A percentile compares a stretch with the other conserved stretches of the same genome.
These are phyloP conservation scores for Glyptemys insculpta DNA, from an alignment of 2,797 vertebrate species.

Conservation along the genomic window DNA sequence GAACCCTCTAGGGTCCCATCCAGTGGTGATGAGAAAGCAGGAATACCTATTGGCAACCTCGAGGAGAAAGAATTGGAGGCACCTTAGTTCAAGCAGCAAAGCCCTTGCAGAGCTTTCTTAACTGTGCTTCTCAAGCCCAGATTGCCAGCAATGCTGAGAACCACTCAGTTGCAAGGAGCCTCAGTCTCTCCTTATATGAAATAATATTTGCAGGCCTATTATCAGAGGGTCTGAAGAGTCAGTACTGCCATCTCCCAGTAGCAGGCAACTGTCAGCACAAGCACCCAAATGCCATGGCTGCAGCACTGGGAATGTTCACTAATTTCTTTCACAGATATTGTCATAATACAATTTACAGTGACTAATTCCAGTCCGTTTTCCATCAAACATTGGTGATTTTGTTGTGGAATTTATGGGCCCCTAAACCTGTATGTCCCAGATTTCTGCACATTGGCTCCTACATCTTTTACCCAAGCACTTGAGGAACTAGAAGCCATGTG, in stretches of 20 bases:
- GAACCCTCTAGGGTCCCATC: neutral
- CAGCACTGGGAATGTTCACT: neutral
- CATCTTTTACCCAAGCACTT: neutral
- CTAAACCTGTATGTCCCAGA: neutral
- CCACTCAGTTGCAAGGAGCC: neutral
- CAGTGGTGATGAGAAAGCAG: neutral
- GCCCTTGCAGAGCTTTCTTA: neutral
- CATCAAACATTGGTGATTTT: neutral
- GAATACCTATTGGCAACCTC: neutral
- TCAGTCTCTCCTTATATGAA: neutral
- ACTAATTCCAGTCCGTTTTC: neutral
- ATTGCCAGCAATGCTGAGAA: neutral
- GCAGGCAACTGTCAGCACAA: neutral
- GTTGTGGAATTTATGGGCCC: neutral
- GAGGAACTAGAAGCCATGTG: neutral
- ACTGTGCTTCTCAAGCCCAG: neutral
- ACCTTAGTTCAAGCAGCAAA: neutral
- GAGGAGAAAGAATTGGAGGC: neutral
- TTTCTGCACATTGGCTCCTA: rapidly evolving
- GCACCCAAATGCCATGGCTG: neutral
- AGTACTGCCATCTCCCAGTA: neutral
- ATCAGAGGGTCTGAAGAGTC: neutral
- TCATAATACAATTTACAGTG: neutral
- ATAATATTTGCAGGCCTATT: neutral
- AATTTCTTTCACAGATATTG: neutral